Evolutionary conservation across 2,797 vertebrate genomes (phyloP), one percentile per base, ranked within the genome.

Genomic region (Echeneis naucrates): DNA sequence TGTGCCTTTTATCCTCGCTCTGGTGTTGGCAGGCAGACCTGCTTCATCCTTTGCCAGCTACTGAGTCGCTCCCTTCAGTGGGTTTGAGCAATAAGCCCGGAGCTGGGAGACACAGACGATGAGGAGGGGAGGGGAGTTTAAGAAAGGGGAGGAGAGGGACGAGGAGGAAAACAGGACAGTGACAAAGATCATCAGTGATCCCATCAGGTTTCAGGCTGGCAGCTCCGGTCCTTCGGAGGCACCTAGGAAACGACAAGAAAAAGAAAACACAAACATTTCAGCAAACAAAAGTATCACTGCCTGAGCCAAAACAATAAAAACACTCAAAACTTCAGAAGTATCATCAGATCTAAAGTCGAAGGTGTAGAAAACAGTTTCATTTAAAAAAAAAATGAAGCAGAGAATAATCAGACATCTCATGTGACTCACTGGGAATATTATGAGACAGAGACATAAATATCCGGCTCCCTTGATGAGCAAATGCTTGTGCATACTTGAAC

Each of bases 11-110:
- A 88, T 85, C 75, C 74, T 81, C 85, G 84, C 76, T 86, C 81
- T 85, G 87, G 74, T 68, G 77, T 85, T 88, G 87, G 88, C 84
- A 85, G 85, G 68, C 82, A 72, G 76, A 77, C 53, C 67, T 2
- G 64, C 82, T 89, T 93, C 82, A 91, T 92, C 88, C 68, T 85
- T 72, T 91, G 87, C 88, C 87, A 89, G 90, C 84, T 80, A 83
- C 85, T 84, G 87, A 82, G 80, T 68, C 81, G 84, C 75, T 88
- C 80, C 81, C 71, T 77, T 78, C 78, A 81, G 75, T 59, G 72
- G 72, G 69, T 78, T 81, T 72, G 83, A 89, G 88, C 82, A 90
- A 90, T 85, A 89, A 87, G 79, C 78, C 84, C 44, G 14, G 32
- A 80, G 65, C 79, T 78, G 53, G 62, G 75, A 86, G 78, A 81